Percentiles rank a stretch among this genome's conserved stretches.
Conservation (phyloP, 2,113 vertebrate species). For the Carlito syrichta region DNA sequence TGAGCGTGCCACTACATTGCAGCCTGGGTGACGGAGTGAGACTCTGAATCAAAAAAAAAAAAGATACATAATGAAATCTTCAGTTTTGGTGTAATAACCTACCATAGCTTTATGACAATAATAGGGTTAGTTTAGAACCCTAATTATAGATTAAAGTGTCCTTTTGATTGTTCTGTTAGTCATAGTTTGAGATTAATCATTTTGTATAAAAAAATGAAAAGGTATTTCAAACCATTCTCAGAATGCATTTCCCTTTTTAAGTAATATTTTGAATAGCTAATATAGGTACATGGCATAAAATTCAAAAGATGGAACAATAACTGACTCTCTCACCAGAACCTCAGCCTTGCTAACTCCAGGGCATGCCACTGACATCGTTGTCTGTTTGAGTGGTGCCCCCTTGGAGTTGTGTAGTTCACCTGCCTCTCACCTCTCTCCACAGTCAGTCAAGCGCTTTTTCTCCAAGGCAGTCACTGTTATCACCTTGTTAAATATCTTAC, state of each 20-base stretch:
- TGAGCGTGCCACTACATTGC: too few species aligned
- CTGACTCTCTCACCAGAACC: background rate
- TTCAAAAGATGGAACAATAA: background rate
- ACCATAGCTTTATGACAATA: background rate
- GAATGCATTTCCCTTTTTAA: background rate
- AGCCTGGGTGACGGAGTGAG: too few species aligned
- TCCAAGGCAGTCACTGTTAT: background rate
- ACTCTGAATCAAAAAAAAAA: too few species aligned
- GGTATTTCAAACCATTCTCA: background rate
- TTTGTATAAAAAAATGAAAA: background rate
- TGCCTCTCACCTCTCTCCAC: background rate
- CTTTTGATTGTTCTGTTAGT: background rate
- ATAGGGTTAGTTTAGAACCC: background rate
- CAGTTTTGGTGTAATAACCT: background rate
- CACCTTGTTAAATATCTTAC: background rate
- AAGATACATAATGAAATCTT: background rate
- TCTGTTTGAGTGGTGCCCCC: background rate
- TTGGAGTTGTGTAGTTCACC: fast-evolving
- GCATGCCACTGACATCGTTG: background rate
- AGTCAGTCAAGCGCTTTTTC: background rate
- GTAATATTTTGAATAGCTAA: background rate
- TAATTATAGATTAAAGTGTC: background rate
- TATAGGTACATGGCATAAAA: background rate
- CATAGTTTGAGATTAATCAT: background rate
- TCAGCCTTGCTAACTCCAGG: background rate